These are phyloP conservation scores for Parapristionchus giblindavisi DNA, from an alignment of 2,888 invertebrate species.

Conservation along the genomic window DNA sequence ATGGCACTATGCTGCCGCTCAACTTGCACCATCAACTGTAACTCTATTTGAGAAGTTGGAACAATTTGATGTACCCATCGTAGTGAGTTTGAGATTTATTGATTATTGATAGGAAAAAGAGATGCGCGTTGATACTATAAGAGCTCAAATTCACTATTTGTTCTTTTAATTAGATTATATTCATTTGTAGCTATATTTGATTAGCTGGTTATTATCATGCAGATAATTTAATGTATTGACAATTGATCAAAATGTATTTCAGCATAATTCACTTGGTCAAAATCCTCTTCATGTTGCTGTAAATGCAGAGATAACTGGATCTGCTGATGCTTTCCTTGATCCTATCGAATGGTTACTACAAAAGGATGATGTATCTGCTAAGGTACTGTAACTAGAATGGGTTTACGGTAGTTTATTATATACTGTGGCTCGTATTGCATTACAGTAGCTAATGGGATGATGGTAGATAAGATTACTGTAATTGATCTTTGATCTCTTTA, in stretches of 20 bases:
- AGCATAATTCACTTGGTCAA: slow-evolving; percentile 8
- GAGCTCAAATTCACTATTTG: neutral
- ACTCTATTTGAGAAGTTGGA: slow-evolving; percentile 48
- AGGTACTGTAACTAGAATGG: slow-evolving; percentile 33
- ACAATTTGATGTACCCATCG: slow-evolving; percentile 35
- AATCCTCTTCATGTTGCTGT: slow-evolving; percentile 31
- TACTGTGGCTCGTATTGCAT: no score
- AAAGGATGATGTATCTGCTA: slow-evolving; percentile 68
- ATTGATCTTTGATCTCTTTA: no score
- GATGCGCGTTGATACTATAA: neutral
- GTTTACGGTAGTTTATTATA: no score
- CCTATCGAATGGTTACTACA: slow-evolving; percentile 71
- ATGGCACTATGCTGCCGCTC: slow-evolving; percentile 52
- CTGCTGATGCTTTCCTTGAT: slow-evolving; percentile 71
- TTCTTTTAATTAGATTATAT: neutral
- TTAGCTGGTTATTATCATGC: no score
- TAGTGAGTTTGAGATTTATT: slow-evolving; percentile 20
- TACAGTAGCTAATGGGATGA: neutral
- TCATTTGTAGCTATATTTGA: no score
- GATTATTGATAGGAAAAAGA: neutral
- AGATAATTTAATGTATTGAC: neutral
- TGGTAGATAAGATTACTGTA: neutral
- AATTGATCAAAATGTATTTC: neutral
- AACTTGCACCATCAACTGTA: slow-evolving; percentile 46
- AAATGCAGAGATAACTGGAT: slow-evolving; percentile 56